Base-by-base conservation (phyloP, 2,888 invertebrate species). In the Pemphredon lugubris region DNA sequence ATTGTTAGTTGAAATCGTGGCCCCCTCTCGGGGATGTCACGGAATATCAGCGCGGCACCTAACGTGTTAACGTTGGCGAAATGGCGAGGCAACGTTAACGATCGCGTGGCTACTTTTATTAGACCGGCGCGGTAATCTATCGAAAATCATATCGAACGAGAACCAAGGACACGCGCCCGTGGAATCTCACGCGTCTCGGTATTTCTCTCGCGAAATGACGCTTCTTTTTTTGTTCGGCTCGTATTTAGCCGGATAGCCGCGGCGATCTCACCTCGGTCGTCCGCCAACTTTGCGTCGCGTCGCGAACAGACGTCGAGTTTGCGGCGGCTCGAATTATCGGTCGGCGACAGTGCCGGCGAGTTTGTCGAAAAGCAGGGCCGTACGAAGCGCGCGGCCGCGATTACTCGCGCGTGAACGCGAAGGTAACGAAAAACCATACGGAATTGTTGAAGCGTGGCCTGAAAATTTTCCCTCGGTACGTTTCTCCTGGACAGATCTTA, bases 241-340 rank as follows among this genome's bases (percentile, higher is more conserved):
- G 54, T 71, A 60, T 67, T 78, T 78, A 64, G 60, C 60, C 71
- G 66, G 75, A 75, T 63, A 70, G 44, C 68, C 59, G 50, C 54
- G 58, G 59, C 65, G 60, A 77, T 77, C 74, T 70, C 66, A 50
- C 54, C 57, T 53, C 65, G 23, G 61, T 73, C 59, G 77, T 61
- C 51, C 73, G 79, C 66, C 76, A 78, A 78, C 66, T 78, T 78
- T 64, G 77, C 77, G 67, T 30, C 73, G 73, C 76, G 76, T 74
- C 79, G 76, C 44, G 71, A 76, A 67, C 75, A 72, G 77, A 79
- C 80, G 75, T 50, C 58, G 74, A 68, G 76, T 68, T 80, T 65
- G 75, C 71, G 79, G 73, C 79, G 65, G 77, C 81, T 75, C 75
- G 77, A 79, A 79, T 80, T 80, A 79, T 79, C 77, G 81, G 79